Evolutionary conservation across 92 coral and sea anemone species (phyloP), one percentile per base, ranked within the genome.

Genomic region (Zoanthus sansibaricus): DNA sequence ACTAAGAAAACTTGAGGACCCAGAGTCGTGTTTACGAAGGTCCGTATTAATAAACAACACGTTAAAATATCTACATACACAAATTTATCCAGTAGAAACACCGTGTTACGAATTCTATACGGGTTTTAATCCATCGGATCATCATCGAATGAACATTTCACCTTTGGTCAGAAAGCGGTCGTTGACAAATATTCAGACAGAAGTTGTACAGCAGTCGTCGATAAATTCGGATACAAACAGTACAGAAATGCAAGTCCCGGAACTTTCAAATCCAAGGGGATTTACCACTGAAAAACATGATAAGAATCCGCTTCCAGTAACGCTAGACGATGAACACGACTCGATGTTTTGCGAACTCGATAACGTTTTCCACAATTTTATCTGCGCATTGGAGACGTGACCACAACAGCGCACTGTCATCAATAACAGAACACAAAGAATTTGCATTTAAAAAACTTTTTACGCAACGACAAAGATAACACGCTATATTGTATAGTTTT

Each of bases 41-140:
- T 93, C 99, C 0, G 99, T 97, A 37, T 89, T 97, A 72, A 97
- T 97, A 84, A 97, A 95, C 87, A 97, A 97, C 91, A 97, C 99
- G 11, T 68, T 97, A 56, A 95, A 95, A 91, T 91, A 94, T 76
- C 91, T 97, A 6, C 98, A 94, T 86, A 91, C 86, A 85, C 93
- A 94, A 79, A 84, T 94, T 73, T 93, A 94, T 74, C 88, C 94
- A n/a, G 95, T 90, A 56, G 93, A 93, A 91, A 93, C 87, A 44
- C 95, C 98, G 12, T 93, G 89, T 67, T 90, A 91, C 48, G 90
- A 90, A 30, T 80, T 80, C 21, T 80, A 80, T 16, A 33, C 85
- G 4, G 85, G 85, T 0, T 80, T 80, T 71, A 25, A 80, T 71
- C 31, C 85, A 44, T 46, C 61, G 11, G 30, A 46, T 67, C 73